Conservation (phyloP, 2,888 invertebrate genomes). For the Oscheius sp. region DNA sequence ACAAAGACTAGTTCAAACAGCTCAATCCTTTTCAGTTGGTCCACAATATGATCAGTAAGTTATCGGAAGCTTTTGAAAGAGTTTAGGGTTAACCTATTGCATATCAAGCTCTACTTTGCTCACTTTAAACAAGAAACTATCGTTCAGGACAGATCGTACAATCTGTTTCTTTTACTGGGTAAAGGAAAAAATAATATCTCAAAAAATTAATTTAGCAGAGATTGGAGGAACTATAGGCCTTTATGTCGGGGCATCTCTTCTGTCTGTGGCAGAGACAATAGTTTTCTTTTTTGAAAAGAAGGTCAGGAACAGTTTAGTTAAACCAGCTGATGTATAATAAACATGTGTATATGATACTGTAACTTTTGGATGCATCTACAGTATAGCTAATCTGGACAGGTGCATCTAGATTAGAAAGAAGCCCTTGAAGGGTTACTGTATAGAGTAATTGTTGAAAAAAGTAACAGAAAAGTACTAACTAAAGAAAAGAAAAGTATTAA, state of each 20-base stretch:
- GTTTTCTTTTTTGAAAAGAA: conserved; percentile 61
- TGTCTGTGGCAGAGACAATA: conserved; percentile 58
- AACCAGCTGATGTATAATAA: conserved; percentile 30
- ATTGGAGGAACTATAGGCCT: conserved; percentile 67
- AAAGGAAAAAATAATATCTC: background rate
- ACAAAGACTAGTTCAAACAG: conserved; percentile 56
- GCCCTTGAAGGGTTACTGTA: conserved; percentile 9
- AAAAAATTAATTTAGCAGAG: conserved; percentile 48
- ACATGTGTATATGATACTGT: background rate
- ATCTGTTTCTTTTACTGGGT: conserved; percentile 61
- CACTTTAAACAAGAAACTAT: conserved; percentile 66
- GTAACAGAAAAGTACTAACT: background rate
- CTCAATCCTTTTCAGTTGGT: conserved; percentile 61
- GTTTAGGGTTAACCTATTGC: conserved; percentile 61
- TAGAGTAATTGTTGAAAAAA: background rate
- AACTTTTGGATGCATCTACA: too few species aligned
- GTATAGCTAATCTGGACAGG: conserved; percentile 23
- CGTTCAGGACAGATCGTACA: conserved; percentile 60
- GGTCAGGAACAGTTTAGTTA: conserved; percentile 45
- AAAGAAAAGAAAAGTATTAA: background rate
- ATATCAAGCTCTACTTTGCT: conserved; percentile 62
- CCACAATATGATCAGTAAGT: conserved; percentile 61
- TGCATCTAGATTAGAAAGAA: background rate
- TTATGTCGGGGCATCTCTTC: conserved; percentile 62
- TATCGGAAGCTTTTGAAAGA: background rate